These are phyloP conservation scores for Parthenolecanium corni DNA, from an alignment of 2,888 invertebrate species.

Conservation along the genomic window DNA sequence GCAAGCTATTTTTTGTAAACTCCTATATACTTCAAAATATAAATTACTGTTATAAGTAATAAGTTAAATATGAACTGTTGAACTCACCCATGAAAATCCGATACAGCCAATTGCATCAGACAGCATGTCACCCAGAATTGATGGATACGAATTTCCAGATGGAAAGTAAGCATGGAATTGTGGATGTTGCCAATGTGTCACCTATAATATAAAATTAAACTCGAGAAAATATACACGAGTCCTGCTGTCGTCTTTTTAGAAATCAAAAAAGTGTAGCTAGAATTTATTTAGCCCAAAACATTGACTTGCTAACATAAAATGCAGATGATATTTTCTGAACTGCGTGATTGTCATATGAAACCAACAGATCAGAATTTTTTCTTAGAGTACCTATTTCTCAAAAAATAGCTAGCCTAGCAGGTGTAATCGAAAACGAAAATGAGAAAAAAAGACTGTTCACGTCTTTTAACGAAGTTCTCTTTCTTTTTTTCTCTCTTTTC, in stretches of 20 bases:
- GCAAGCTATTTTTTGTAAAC: no score
- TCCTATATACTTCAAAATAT: no score
- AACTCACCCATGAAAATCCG: slow-evolving; percentile 93
- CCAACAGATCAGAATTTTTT: slow-evolving; percentile 17
- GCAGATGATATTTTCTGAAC: no score
- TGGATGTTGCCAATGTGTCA: slow-evolving; percentile 98
- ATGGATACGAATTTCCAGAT: slow-evolving; percentile 91
- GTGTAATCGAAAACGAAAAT: slow-evolving; percentile 20
- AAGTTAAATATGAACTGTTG: no score
- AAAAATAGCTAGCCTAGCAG: no score
- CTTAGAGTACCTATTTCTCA: slow-evolving; percentile 4
- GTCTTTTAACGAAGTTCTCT: slow-evolving; percentile 8
- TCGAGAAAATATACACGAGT: no score
- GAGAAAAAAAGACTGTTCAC: slow-evolving; percentile 1
- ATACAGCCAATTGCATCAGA: slow-evolving; percentile 93
- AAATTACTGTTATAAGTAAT: no score
- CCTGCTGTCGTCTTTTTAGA: no score
- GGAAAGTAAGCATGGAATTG: slow-evolving; percentile 98
- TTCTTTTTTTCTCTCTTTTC: background rate
- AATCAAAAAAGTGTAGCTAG: no score
- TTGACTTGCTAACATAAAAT: no score
- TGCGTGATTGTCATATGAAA: no score
- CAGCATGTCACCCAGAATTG: slow-evolving; percentile 94
- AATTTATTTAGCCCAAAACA: no score
- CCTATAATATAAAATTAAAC: slow-evolving; percentile 40